A percentile compares a stretch with the other conserved stretches of the same genome.
These are phyloP conservation scores for Caprella mutica DNA, from an alignment of 2,888 invertebrate genomes.

Conservation along the genomic window DNA sequence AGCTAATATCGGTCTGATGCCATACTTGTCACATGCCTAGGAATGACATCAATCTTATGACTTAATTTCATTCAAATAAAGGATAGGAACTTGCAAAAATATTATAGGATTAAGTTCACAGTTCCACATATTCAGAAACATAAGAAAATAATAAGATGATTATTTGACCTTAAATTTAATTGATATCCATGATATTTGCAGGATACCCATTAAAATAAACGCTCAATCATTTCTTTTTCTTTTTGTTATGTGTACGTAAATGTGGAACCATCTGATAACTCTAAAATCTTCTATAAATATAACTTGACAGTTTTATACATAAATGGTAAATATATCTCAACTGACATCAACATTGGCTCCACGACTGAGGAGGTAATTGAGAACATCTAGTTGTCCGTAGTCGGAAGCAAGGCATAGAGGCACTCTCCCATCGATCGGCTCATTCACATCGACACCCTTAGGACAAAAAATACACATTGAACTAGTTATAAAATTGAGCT, in stretches of 20 bases:
- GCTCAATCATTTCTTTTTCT: no score
- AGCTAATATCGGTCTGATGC: constrained; percentile 82
- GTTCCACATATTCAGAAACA: no score
- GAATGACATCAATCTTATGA: constrained; percentile 37
- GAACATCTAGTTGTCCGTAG: constrained; percentile 82
- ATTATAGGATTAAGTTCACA: no score
- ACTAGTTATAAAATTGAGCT: neutral
- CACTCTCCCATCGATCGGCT: constrained; percentile 73
- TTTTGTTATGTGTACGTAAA: no score
- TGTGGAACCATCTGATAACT: no score
- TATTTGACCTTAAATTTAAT: no score
- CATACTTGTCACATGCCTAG: constrained; percentile 85
- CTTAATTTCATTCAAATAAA: neutral
- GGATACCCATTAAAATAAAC: no score
- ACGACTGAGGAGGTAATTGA: constrained; percentile 72
- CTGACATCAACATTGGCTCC: constrained; percentile 90
- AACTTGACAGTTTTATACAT: no score
- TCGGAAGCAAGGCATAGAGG: constrained; percentile 91
- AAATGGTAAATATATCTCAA: constrained; percentile 33
- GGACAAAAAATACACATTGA: constrained; percentile 7
- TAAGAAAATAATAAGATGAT: no score
- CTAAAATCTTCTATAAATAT: no score
- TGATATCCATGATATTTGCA: no score
- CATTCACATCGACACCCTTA: constrained; percentile 70
- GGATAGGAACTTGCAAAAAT: no score